Evolutionary conservation across 1,140 invertebrate species (phyloP).

Genomic region (Acromyrmex charruanus): DNA sequence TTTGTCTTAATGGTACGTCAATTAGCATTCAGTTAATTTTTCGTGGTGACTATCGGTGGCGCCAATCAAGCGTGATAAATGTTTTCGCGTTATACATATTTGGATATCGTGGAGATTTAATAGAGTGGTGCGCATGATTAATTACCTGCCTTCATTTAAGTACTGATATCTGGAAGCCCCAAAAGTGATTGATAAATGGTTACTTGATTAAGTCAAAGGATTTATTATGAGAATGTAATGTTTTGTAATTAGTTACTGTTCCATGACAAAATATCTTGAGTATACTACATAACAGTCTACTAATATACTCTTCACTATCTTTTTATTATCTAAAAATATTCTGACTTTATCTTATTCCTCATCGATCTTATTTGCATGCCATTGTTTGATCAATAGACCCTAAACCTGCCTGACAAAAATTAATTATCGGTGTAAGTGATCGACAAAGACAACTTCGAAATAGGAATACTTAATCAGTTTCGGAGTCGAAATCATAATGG

Average conservation of each 20-base stretch:
- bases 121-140: conserved; percentile 36
- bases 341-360: neutral
- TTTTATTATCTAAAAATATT: neutral
- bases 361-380: conserved; percentile 37
- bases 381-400: conserved; percentile 42
- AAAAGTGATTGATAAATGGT: conserved; percentile 40
- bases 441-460: conserved; percentile 10
- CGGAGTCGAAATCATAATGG: neutral
- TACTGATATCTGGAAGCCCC: conserved; percentile 18
- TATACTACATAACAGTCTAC: neutral
- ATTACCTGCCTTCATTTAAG: conserved; percentile 28
- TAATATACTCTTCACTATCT: neutral
- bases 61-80: conserved; percentile 16
- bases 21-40: conserved; percentile 17
- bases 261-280: neutral
- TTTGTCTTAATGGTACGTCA: conserved; percentile 38
- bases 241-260: conserved; percentile 27
- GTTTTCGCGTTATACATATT: conserved; percentile 24
- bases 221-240: neutral
- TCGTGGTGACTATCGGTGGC: neutral
- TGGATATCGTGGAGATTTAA: conserved; percentile 29
- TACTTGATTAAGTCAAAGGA: neutral
- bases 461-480: neutral
- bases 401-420: conserved; percentile 2
- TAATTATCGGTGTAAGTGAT: conserved; percentile 31